Conservation (phyloP, 2,797 vertebrate genomes). For the Spatula clypeata region DNA sequence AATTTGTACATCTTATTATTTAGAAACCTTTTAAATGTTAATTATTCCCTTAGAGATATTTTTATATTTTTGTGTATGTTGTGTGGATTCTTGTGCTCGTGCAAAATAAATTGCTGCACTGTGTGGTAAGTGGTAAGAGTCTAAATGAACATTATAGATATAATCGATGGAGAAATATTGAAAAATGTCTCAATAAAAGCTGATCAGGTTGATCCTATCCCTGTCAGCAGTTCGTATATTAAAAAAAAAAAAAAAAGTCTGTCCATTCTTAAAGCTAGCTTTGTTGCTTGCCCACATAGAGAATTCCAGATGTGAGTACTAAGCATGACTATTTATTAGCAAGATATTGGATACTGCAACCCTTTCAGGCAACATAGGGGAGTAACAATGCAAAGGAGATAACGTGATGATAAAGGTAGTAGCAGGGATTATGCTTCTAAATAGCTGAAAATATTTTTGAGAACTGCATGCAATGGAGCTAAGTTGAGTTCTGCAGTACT, state of each 20-base stretch:
- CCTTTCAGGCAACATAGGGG: accelerated
- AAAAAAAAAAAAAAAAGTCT: not conserved
- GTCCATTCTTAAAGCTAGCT: not conserved
- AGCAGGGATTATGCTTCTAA: not conserved
- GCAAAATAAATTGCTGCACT: not conserved
- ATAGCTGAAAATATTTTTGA: not conserved
- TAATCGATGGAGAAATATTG: not conserved
- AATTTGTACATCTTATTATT: not conserved
- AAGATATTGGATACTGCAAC: not conserved
- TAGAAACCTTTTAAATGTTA: not conserved
- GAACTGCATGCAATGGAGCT: not conserved
- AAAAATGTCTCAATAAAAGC: not conserved
- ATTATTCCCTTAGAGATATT: not conserved
- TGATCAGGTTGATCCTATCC: not conserved
- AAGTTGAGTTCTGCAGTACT: not conserved
- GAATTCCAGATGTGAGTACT: not conserved
- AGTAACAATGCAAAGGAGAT: not conserved
- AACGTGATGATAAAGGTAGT: not conserved
- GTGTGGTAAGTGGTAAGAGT: not conserved
- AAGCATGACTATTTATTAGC: not conserved
- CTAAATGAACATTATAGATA: not conserved
- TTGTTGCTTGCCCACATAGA: not conserved
- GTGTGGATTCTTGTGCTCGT: not conserved
- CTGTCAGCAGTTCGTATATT: not conserved
- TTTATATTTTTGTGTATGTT: not conserved